A percentile compares a stretch with the other conserved stretches of the same genome.
Conservation (phyloP, 2,113 vertebrate genomes). For the Centrocercus urophasianus region DNA sequence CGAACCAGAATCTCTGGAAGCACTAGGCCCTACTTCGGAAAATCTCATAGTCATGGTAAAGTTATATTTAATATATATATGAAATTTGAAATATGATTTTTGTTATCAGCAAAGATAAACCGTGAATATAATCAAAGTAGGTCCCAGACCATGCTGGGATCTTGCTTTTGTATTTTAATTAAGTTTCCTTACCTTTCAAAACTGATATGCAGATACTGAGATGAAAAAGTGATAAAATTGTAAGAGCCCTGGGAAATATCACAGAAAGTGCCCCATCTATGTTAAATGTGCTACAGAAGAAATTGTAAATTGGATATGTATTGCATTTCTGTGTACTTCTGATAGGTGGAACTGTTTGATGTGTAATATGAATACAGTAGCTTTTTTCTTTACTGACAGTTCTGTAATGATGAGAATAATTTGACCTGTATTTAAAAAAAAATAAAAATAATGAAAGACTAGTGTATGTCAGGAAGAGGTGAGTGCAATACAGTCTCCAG, state of each 20-base stretch:
- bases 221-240: background rate
- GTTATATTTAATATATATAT: conserved; percentile 28
- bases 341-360: background rate
- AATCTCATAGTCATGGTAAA: conserved; percentile 96
- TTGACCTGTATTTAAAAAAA: rapidly evolving
- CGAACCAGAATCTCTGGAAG: conserved; percentile 93
- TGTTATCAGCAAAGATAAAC: background rate
- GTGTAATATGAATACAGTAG: no score
- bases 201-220: background rate
- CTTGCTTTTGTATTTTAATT: background rate
- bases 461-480: background rate
- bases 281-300: background rate
- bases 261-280: background rate
- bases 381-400: background rate
- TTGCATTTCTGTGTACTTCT: background rate
- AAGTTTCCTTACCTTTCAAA: background rate
- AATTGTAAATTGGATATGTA: background rate
- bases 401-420: background rate
- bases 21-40: conserved; percentile 92
- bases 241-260: background rate
- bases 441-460: background rate
- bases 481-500: background rate
- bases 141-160: background rate
- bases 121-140: background rate
- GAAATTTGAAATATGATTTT: background rate